Conservation (phyloP, 2,888 invertebrate species). For the Phortica magna region DNA sequence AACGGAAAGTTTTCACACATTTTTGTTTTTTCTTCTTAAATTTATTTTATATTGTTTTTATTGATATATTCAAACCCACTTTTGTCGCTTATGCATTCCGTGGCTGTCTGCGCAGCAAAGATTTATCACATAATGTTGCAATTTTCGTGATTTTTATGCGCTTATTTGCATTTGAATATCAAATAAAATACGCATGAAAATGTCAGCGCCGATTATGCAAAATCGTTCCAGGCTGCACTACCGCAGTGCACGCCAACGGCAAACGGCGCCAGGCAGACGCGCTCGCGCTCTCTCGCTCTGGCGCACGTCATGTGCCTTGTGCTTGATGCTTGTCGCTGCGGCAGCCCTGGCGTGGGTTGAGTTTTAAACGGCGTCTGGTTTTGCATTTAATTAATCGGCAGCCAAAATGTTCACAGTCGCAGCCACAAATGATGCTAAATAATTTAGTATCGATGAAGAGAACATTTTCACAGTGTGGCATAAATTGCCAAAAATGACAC, state of each 20-base stretch:
- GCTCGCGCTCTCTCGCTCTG: background rate
- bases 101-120: background rate
- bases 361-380: background rate
- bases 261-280: slow-evolving; percentile 27
- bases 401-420: background rate
- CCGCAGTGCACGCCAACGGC: background rate
- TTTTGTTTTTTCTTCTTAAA: background rate
- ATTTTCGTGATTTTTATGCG: slow-evolving; percentile 15
- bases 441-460: background rate
- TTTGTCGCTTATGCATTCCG: background rate
- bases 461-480: too few relatives aligned
- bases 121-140: slow-evolving; percentile 27
- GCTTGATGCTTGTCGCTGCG: background rate
- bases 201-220: slow-evolving; percentile 28
- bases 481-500: too few relatives aligned
- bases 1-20: slow-evolving; percentile 64
- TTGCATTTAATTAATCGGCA: slow-evolving; percentile 14
- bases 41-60: background rate
- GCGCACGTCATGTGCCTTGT: background rate
- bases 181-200: slow-evolving; percentile 33
- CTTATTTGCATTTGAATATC: slow-evolving; percentile 26
- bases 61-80: background rate
- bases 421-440: background rate
- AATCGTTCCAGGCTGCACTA: background rate
- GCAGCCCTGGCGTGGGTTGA: slow-evolving; percentile 1